Base-by-base conservation (phyloP, 2,797 vertebrate genomes). In the Anabas testudineus region DNA sequence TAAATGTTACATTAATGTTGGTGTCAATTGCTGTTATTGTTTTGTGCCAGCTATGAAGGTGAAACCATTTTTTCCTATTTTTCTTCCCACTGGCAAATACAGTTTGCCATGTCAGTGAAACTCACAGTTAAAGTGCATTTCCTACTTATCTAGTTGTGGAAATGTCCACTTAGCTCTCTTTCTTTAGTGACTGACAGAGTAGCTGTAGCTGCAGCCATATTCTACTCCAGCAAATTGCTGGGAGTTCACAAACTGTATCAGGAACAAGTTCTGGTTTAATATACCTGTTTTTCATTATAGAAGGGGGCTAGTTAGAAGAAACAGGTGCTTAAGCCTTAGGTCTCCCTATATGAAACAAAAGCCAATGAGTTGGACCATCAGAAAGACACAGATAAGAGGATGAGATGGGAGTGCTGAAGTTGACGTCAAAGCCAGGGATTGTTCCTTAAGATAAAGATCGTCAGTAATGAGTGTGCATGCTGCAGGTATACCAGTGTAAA, bases 291-390 rank as follows among this genome's bases (percentile, higher is more conserved):
- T 63, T 62, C 48, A 39, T n/a, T 7, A 19, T 36, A 32, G 63
- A 18, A 70, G 18, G 34, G 26, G 13, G 22, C 49, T 59, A 32
- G 34, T 34, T 54, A 41, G 74, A 76, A 76, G 61, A 65, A 76
- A 47, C 61, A 57, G 72, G 12, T 39, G 41, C 51, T 60, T 10
- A 26, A 39, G 72, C 57, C 49, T 71, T 41, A 22, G 15, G 67
- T 68, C 68, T 57, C 22, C 18, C 36, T 16, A 39, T 41, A 41
- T 76, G 48, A 69, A 74, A 70, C 43, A 64, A 74, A 73, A 71
- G 28, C 52, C 46, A 56, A n/a, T n/a, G n/a, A 39, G 34, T 45
- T 42, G 48, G 49, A 43, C 56, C 62, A 57, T 26, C 19, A 47
- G 18, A 6, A 26, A 52, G 24, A 52, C 52, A 52, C 21, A 53